Conservation (phyloP, 1,140 invertebrate species). For the Acromyrmex heyeri region DNA sequence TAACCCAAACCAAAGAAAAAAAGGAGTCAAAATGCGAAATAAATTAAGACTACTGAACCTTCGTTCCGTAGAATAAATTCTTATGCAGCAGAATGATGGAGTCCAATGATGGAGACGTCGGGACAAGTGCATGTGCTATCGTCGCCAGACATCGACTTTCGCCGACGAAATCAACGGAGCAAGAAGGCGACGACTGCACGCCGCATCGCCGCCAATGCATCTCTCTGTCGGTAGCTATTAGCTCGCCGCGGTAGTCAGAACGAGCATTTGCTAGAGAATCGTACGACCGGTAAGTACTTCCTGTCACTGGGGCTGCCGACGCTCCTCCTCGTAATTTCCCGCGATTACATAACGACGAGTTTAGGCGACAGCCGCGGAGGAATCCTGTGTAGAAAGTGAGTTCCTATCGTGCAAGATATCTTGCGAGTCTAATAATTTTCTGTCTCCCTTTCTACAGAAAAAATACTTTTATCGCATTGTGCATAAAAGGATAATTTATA, state of each 20-base stretch:
- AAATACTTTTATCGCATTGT: neutral
- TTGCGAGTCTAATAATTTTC: neutral
- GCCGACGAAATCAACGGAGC: slow-evolving; percentile 78
- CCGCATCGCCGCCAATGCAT: slow-evolving; percentile 73
- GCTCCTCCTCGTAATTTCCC: slow-evolving; percentile 21
- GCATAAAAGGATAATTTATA: neutral
- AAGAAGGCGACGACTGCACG: slow-evolving; percentile 78
- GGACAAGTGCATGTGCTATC: slow-evolving; percentile 69
- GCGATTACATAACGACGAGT: slow-evolving; percentile 57
- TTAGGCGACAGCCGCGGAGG: slow-evolving; percentile 30
- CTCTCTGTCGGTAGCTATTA: slow-evolving; percentile 63
- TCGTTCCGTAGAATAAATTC: slow-evolving; percentile 48
- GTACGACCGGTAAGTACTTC: slow-evolving; percentile 63
- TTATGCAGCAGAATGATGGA: slow-evolving; percentile 56
- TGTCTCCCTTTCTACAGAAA: neutral
- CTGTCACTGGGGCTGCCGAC: slow-evolving; percentile 46
- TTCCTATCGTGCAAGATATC: neutral
- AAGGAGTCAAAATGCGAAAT: neutral
- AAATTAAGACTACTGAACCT: neutral
- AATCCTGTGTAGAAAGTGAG: slow-evolving; percentile 4
- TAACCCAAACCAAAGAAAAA: neutral
- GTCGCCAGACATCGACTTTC: slow-evolving; percentile 76
- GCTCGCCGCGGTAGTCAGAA: slow-evolving; percentile 60
- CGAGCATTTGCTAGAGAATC: slow-evolving; percentile 73
- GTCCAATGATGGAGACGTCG: neutral